A percentile compares a stretch with the other conserved stretches of the same genome.
These are phyloP conservation scores for Indicator indicator DNA, from an alignment of 2,113 vertebrate genomes.

Conservation along the genomic window DNA sequence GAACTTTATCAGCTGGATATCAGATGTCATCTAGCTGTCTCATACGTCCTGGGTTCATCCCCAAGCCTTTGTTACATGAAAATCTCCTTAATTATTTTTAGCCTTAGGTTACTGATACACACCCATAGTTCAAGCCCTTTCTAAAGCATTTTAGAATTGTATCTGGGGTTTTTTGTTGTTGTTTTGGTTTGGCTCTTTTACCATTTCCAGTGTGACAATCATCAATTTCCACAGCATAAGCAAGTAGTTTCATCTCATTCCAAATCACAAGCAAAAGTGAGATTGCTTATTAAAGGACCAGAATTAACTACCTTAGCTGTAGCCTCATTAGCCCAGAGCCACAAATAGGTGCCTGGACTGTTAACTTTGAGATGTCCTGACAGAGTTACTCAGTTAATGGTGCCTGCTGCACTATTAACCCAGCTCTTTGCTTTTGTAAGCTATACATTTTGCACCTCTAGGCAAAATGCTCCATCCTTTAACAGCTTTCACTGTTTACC, in stretches of 20 bases:
- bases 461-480: background rate
- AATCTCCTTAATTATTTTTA: background rate
- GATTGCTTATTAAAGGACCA: background rate
- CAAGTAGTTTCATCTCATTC: background rate
- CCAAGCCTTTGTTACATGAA: background rate
- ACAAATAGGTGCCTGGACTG: background rate
- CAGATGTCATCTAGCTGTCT: background rate
- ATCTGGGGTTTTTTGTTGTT: background rate
- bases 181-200: background rate
- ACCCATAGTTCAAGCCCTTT: background rate
- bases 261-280: background rate
- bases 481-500: conserved; percentile 31
- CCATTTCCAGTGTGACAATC: background rate
- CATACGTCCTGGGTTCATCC: background rate
- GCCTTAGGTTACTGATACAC: background rate
- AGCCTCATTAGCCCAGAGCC: background rate
- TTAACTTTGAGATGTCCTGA: background rate
- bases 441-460: background rate
- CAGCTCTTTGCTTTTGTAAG: background rate
- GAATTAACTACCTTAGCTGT: background rate
- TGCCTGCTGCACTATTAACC: background rate
- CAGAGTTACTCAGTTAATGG: background rate
- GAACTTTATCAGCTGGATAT: background rate
- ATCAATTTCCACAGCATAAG: background rate
- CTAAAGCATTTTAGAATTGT: background rate